Conservation (phyloP, 2,113 vertebrate genomes). For the Galemys pyrenaicus region DNA sequence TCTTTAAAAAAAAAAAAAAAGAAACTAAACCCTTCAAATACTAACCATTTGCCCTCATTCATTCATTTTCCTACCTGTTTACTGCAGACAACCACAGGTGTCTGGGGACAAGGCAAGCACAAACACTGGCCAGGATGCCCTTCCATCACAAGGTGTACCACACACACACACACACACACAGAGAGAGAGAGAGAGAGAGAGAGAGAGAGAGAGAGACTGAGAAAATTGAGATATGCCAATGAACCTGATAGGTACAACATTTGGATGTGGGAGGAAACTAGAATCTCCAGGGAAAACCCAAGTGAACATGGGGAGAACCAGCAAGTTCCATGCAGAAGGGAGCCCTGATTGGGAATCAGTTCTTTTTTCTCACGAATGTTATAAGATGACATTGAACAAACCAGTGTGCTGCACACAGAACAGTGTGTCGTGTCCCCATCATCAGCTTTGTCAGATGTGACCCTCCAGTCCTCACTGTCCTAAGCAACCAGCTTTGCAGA, state of each 20-base stretch:
- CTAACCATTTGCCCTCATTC: background rate
- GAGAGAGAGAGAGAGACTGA: too few relatives aligned
- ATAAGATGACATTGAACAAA: background rate
- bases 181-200: too few relatives aligned
- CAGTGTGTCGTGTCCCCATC: background rate
- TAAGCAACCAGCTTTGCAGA: background rate
- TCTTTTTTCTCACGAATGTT: background rate
- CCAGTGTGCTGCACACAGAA: background rate
- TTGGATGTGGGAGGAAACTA: background rate
- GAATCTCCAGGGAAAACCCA: too few relatives aligned
- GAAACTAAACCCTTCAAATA: background rate
- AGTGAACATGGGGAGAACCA: background rate
- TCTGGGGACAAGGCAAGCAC: background rate
- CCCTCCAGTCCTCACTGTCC: background rate
- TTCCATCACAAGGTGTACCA: too few relatives aligned
- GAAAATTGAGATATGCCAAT: background rate
- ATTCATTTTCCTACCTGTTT: background rate
- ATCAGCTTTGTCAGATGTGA: background rate
- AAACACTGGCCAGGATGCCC: too few relatives aligned
- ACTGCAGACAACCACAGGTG: background rate
- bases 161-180: background rate
- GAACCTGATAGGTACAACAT: background rate
- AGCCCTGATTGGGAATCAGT: background rate
- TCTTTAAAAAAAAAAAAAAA: too few relatives aligned
- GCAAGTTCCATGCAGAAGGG: too few relatives aligned